These are phyloP conservation scores for Melieria picta DNA, from an alignment of 2,888 invertebrate species.

Conservation along the genomic window DNA sequence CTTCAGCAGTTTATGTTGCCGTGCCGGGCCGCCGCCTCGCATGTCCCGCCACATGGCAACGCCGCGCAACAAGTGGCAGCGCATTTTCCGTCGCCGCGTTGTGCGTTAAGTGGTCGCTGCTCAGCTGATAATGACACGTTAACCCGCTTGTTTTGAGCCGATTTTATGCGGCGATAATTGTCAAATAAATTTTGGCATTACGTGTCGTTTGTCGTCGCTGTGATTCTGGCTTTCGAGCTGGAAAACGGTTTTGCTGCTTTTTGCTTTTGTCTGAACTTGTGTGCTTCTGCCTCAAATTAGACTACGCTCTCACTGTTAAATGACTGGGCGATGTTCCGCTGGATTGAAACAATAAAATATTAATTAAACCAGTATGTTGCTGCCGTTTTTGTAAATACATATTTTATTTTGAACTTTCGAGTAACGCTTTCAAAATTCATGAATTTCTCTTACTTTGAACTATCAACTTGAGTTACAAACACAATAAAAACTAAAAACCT, in stretches of 20 bases:
- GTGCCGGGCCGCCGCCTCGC: conserved; percentile 1
- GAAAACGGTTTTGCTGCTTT: conserved; percentile 2
- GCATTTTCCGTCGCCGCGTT: conserved; percentile 7
- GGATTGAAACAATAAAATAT: no score
- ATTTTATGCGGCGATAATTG: conserved; percentile 35
- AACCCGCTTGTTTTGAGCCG: conserved; percentile 36
- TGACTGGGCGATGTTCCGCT: not conserved
- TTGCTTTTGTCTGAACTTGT: not conserved
- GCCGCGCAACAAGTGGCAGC: conserved; percentile 16
- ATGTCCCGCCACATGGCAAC: conserved; percentile 3
- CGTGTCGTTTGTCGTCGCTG: not conserved
- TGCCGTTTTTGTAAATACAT: no score
- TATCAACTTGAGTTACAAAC: no score
- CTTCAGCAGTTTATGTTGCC: conserved; percentile 22
- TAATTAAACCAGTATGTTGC: no score
- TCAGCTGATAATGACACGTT: conserved; percentile 39
- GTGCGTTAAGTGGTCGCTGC: conserved; percentile 12
- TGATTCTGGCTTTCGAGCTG: not conserved
- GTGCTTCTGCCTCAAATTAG: not conserved
- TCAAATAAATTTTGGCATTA: conserved; percentile 25
- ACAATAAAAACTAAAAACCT: no score
- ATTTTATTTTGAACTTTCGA: no score
- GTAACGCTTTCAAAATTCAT: no score
- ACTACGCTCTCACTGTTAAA: not conserved
- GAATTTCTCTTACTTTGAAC: no score